Percentiles rank a stretch among this genome's conserved stretches.
These are phyloP conservation scores for Nezara viridula DNA, from an alignment of 2,888 invertebrate genomes.

Conservation along the genomic window DNA sequence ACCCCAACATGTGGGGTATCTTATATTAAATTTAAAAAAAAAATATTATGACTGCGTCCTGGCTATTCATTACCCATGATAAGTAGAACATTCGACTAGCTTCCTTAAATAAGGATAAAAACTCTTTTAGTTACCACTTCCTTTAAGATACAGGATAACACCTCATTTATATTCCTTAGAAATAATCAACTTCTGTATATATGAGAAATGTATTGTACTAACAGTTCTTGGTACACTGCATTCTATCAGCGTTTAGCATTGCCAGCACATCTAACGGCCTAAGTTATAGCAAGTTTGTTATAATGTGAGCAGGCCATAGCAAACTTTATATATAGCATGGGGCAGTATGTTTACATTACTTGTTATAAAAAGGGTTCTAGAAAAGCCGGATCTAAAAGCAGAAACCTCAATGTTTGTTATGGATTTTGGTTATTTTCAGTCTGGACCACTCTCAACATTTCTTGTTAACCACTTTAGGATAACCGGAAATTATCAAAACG, in stretches of 20 bases:
- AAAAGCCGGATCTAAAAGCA: slow-evolving; percentile 16
- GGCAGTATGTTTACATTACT: slow-evolving; percentile 2
- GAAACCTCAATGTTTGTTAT: slow-evolving; percentile 34
- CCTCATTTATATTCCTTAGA: too few relatives aligned
- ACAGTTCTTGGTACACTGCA: not conserved
- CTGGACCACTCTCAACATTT: not conserved
- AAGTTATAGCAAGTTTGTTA: not conserved
- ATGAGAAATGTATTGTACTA: too few relatives aligned
- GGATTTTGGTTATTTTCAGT: slow-evolving; percentile 23
- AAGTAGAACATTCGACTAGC: too few relatives aligned
- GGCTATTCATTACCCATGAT: too few relatives aligned
- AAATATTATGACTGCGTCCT: too few relatives aligned
- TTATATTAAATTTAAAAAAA: too few relatives aligned
- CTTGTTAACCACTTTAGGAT: not conserved
- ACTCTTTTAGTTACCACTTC: too few relatives aligned
- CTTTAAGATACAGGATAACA: too few relatives aligned
- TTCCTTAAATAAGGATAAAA: too few relatives aligned
- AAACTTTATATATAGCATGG: not conserved
- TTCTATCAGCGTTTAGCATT: not conserved
- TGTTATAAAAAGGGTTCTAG: not conserved
- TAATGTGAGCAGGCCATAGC: not conserved
- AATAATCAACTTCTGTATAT: too few relatives aligned
- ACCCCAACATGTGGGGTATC: too few relatives aligned
- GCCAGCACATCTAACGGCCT: not conserved
- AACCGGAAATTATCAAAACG: not conserved